Evolutionary conservation across 2,888 invertebrate genomes (phyloP).

Genomic region (Sphaerophoria rueppellii): DNA sequence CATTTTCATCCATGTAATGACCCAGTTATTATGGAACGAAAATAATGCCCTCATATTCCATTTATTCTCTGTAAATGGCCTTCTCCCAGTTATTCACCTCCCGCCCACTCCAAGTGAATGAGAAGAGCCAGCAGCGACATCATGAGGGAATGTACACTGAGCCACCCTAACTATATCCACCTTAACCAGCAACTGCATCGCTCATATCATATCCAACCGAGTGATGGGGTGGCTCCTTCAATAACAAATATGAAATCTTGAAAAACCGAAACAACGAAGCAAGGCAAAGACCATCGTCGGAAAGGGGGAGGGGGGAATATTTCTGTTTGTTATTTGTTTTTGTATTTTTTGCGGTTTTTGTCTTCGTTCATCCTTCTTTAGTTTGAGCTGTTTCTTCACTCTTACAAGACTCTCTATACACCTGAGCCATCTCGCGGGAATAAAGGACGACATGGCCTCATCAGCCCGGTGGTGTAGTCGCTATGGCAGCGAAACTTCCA

Average conservation of each 20-base stretch:
- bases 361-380: slow-evolving; percentile 10
- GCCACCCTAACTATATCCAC: neutral
- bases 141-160: too few relatives aligned
- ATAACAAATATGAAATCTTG: slow-evolving; percentile 68
- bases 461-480: slow-evolving; percentile 3
- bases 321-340: slow-evolving; percentile 65
- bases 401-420: slow-evolving; percentile 11
- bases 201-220: slow-evolving; percentile 26
- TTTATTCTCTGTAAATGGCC: slow-evolving; percentile 66
- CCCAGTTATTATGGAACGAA: slow-evolving; percentile 69
- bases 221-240: slow-evolving; percentile 37
- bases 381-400: neutral
- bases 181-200: slow-evolving; percentile 54
- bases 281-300: slow-evolving; percentile 19
- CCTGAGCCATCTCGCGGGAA: slow-evolving; percentile 51
- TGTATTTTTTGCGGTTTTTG: slow-evolving; percentile 27
- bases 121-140: too few relatives aligned
- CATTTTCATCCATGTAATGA: slow-evolving; percentile 71
- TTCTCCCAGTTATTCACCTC: neutral
- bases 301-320: neutral
- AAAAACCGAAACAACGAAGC: slow-evolving; percentile 30
- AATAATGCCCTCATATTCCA: slow-evolving; percentile 71
- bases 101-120: neutral
- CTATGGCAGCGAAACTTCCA: slow-evolving; percentile 37
- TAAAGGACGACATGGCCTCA: slow-evolving; percentile 49